Conservation (phyloP, 2,797 vertebrate species). For the Momotus momota region DNA sequence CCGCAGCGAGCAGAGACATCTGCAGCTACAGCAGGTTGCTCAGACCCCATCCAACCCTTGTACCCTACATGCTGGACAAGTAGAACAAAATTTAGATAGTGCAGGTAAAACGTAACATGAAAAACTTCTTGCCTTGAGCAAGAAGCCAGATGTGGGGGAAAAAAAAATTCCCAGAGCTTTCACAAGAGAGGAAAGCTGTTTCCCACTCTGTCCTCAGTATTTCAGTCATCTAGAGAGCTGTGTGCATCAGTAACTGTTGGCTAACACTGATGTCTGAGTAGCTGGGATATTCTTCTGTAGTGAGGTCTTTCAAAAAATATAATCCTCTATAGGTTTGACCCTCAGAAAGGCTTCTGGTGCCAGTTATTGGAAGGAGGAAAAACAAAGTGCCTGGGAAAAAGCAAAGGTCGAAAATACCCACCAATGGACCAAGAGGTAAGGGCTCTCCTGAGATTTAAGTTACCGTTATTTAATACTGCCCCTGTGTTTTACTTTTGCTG, state of each 20-base stretch:
- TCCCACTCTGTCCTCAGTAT: background rate
- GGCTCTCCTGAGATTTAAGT: background rate
- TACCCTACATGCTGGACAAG: background rate
- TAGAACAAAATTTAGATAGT: background rate
- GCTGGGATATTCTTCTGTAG: background rate
- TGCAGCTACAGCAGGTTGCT: background rate
- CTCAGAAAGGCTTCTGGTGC: conserved; percentile 98
- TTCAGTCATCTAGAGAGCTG: background rate
- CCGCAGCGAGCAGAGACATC: background rate
- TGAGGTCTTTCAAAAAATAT: background rate
- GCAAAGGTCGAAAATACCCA: conserved; percentile 94
- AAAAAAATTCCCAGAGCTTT: background rate
- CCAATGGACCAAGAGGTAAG: conserved; percentile 94
- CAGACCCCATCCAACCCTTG: background rate
- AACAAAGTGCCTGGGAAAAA: conserved; percentile 97
- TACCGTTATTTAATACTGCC: background rate
- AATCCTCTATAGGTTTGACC: conserved; percentile 88
- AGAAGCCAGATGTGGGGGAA: background rate
- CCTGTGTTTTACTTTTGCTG: background rate
- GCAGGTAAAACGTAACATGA: background rate
- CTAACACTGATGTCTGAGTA: background rate
- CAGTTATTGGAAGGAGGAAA: conserved; percentile 94
- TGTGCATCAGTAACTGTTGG: background rate
- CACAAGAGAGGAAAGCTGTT: background rate
- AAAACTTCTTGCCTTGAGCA: background rate